Base-by-base conservation (phyloP, 2,888 invertebrate species). In the Cephus nigrinus region DNA sequence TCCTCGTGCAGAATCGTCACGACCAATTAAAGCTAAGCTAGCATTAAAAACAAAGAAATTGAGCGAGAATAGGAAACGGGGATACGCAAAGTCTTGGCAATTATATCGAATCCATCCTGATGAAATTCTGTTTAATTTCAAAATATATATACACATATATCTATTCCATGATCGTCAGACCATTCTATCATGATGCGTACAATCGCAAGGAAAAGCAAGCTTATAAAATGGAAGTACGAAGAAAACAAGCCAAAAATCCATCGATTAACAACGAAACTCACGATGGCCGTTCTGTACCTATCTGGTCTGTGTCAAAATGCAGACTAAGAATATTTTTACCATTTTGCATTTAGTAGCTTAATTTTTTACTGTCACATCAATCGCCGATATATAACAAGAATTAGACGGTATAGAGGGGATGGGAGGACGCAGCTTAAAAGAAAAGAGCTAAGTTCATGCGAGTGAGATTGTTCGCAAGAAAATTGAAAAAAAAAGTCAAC, bases 11-110 rank as follows among this genome's bases (percentile, higher is more conserved):
- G 82, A 82, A 86, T 84, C 82, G 81, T 83, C 83, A 82, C 80
- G 84, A 88, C 85, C 86, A 86, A 87, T 87, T 87, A 87, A 84
- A 78, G 80, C 83, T 87, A 86, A 87, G 86, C 83, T 86, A 84
- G 80, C 82, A 82, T 82, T 81, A 81, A 68, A 69, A 68, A 74
- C 11, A 31, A 68, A 77, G 3, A 33, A 34, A 69, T 12, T 1
- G 40, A 75, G 74, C 73, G 30, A 75, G 33, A 32, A 74, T 35
- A 75, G 73, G 34, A 55, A 55, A 55, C 55, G 9, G 9, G 40
- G 55, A 23, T 2, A 23, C 1, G 23, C 23, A 55, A 23, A 55
- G 55, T 55, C 55, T 55, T 55, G 55, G 55, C 55, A 55, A 23
- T 23, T 23, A 55, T 55, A 15, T 55, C 15, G 55, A 55, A 55